Evolutionary conservation across 2,797 vertebrate genomes (phyloP).

Genomic region (Mionectes olivaceus): DNA sequence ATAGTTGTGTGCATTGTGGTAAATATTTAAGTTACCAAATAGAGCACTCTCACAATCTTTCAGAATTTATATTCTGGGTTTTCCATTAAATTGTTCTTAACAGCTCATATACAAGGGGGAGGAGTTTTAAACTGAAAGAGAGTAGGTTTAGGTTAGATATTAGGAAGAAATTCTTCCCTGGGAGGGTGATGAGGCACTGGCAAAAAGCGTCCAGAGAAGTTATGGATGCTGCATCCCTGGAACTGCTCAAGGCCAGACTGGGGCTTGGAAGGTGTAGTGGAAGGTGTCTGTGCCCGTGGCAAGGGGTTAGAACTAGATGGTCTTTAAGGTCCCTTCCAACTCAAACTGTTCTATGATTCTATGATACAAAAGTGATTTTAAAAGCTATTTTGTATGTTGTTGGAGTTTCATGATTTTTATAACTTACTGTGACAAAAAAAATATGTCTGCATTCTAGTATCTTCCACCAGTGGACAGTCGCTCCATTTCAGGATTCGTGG

Average conservation of each 20-base stretch:
- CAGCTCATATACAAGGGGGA: background rate
- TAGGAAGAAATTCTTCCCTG: background rate
- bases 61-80: background rate
- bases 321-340: background rate
- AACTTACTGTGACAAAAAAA: background rate
- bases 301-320: background rate
- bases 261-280: accelerated
- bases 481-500: conserved; percentile 94
- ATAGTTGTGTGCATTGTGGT: background rate
- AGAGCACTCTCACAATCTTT: accelerated
- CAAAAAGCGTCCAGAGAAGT: background rate
- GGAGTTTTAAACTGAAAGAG: background rate
- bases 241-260: background rate
- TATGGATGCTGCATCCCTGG: background rate
- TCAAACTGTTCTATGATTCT: background rate
- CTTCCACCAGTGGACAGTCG: conserved; percentile 97
- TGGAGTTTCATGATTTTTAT: background rate
- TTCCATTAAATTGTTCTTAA: background rate
- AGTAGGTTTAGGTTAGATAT: background rate
- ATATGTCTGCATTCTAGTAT: conserved; percentile 79
- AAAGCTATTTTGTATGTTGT: background rate
- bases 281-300: background rate
- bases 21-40: background rate
- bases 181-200: accelerated
- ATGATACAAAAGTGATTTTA: background rate